Conservation (phyloP, 2,888 invertebrate genomes). For the Cryptocephalus primarius region DNA sequence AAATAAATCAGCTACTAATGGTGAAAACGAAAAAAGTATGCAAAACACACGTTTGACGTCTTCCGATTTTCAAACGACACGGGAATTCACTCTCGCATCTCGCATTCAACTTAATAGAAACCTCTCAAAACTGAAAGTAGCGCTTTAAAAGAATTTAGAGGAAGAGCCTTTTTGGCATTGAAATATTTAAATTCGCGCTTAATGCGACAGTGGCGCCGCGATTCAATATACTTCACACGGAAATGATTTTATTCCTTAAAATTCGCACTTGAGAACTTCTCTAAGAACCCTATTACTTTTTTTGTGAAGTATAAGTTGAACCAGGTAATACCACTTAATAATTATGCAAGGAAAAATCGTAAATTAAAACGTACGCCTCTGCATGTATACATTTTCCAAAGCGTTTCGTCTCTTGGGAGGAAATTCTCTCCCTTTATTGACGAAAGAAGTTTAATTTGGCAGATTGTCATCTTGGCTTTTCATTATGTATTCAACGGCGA, state of each 20-base stretch:
- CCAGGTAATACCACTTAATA: no score
- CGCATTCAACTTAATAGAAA: constrained; percentile 11
- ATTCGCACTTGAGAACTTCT: no score
- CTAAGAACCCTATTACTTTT: no score
- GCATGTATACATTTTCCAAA: background rate
- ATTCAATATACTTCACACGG: no score
- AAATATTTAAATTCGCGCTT: no score
- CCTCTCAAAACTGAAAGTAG: constrained; percentile 12
- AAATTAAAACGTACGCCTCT: constrained; percentile 1
- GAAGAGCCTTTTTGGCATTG: constrained; percentile 11
- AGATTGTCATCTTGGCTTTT: constrained; percentile 23
- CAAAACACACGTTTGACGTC: constrained; percentile 8
- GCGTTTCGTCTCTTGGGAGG: constrained; percentile 3
- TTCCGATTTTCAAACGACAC: constrained; percentile 6
- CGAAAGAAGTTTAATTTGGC: constrained; percentile 26
- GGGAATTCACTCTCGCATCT: constrained; percentile 13
- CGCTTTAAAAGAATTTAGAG: constrained; percentile 26
- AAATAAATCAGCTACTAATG: no score
- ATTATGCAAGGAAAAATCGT: no score
- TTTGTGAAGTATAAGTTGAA: no score
- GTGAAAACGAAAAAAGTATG: constrained; percentile 4
- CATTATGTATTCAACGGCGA: constrained; percentile 14
- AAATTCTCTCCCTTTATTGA: constrained; percentile 20
- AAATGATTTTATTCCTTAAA: no score
- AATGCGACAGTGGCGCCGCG: no score